These are phyloP conservation scores for Caiman crocodilus DNA, from an alignment of 2,797 vertebrate species.

Conservation along the genomic window DNA sequence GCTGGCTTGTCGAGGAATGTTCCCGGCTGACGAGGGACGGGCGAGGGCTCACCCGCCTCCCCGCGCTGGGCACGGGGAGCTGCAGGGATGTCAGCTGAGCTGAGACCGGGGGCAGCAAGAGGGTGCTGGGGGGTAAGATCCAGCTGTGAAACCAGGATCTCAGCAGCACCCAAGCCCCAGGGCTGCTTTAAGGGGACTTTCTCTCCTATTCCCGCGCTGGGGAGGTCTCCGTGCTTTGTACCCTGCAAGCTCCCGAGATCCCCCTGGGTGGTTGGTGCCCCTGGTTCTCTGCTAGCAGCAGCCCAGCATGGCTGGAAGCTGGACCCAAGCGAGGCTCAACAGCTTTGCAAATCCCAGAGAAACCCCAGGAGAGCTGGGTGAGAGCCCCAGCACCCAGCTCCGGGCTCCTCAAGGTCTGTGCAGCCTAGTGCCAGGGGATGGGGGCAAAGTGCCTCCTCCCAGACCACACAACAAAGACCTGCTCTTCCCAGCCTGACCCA, in stretches of 20 bases:
- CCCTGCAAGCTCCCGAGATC: not conserved
- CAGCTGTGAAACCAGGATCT: slow-evolving; percentile 10
- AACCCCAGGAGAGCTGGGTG: not conserved
- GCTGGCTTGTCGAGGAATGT: slow-evolving; percentile 23
- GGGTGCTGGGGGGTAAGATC: not conserved
- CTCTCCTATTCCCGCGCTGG: not conserved
- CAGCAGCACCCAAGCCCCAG: not conserved
- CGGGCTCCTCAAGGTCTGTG: not conserved
- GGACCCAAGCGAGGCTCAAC: not conserved
- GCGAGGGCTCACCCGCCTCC: not conserved
- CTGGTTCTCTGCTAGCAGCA: not conserved
- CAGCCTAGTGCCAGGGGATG: not conserved
- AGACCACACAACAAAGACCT: not conserved
- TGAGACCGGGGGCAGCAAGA: rapidly evolving
- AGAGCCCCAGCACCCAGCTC: not conserved
- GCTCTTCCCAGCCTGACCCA: not conserved
- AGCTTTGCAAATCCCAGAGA: not conserved
- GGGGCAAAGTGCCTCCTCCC: not conserved
- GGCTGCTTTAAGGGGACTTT: not conserved
- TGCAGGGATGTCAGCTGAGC: too few relatives aligned
- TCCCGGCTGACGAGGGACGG: not conserved
- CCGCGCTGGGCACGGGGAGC: not conserved
- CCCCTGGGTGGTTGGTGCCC: not conserved
- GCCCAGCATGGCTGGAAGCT: not conserved
- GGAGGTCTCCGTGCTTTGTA: not conserved